Conservation (phyloP, 2,113 vertebrate genomes). For the Mesitornis unicolor region DNA sequence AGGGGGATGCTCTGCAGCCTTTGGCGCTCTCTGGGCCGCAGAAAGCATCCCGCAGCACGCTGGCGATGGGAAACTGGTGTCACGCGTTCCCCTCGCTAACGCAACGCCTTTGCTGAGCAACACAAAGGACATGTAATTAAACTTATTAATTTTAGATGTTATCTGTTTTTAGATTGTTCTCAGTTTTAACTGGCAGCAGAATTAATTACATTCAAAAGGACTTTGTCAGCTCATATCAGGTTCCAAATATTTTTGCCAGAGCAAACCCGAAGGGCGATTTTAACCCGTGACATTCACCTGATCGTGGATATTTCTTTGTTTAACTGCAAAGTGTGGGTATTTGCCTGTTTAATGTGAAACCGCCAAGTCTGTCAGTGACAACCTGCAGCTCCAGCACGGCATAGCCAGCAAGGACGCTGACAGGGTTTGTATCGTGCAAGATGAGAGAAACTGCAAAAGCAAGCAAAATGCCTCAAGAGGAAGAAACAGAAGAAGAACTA, state of each 20-base stretch:
- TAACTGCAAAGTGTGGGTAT: not conserved
- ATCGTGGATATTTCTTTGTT: not conserved
- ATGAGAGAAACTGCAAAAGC: not conserved
- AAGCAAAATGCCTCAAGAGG: not conserved
- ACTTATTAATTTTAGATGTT: conserved; percentile 31
- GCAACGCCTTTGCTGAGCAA: not conserved
- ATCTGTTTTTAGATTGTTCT: conserved; percentile 18
- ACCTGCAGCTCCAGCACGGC: not conserved
- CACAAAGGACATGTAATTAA: conserved; percentile 46
- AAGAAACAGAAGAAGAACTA: not conserved
- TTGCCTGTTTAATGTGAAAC: not conserved
- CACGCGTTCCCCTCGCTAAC: not conserved
- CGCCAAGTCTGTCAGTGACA: not conserved
- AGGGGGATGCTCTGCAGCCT: not conserved
- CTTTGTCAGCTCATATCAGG: not conserved
- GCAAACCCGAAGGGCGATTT: not conserved
- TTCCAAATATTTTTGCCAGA: not conserved
- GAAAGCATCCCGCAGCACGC: not conserved
- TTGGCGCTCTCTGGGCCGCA: not conserved
- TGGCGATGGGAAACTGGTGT: not conserved
- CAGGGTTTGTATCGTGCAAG: rapidly evolving
- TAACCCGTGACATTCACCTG: not conserved
- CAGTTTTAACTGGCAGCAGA: not conserved
- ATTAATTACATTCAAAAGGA: conserved; percentile 21
- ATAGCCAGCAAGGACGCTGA: rapidly evolving